These are phyloP conservation scores for Ciconia nigra DNA, from an alignment of 2,797 vertebrate genomes.

Conservation along the genomic window DNA sequence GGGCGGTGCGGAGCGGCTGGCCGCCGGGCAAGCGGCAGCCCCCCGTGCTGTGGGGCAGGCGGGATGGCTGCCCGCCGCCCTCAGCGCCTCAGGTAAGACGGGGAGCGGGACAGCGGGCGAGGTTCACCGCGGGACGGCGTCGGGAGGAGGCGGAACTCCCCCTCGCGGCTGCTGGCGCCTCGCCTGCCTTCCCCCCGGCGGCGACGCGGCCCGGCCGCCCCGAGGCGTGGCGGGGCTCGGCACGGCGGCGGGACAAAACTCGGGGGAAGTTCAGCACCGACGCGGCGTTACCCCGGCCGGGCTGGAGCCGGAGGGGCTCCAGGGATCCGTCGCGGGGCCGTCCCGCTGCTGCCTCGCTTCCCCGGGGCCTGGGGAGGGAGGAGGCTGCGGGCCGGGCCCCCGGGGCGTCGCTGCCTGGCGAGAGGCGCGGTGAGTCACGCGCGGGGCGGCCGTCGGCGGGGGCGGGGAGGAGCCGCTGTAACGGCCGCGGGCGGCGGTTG, in stretches of 20 bases:
- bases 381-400: background rate
- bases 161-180: background rate
- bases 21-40: background rate
- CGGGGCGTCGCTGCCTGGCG: background rate
- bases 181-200: background rate
- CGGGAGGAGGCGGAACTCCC: background rate
- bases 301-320: background rate
- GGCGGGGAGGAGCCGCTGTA: background rate
- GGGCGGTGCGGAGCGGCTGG: background rate
- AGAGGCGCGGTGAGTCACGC: background rate
- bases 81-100: slow-evolving; percentile 2
- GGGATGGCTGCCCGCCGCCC: background rate
- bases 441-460: background rate
- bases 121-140: background rate
- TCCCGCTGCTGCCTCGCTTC: no score
- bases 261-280: background rate
- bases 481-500: background rate
- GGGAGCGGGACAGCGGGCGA: background rate
- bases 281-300: background rate
- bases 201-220: background rate
- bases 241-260: background rate
- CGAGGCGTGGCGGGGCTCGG: background rate
- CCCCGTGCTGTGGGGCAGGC: background rate
- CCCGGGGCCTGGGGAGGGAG: background rate
- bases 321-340: background rate